Evolutionary conservation across 2,113 vertebrate genomes (phyloP), one percentile per base, ranked within the genome.

Genomic region (Ondatra zibethicus): DNA sequence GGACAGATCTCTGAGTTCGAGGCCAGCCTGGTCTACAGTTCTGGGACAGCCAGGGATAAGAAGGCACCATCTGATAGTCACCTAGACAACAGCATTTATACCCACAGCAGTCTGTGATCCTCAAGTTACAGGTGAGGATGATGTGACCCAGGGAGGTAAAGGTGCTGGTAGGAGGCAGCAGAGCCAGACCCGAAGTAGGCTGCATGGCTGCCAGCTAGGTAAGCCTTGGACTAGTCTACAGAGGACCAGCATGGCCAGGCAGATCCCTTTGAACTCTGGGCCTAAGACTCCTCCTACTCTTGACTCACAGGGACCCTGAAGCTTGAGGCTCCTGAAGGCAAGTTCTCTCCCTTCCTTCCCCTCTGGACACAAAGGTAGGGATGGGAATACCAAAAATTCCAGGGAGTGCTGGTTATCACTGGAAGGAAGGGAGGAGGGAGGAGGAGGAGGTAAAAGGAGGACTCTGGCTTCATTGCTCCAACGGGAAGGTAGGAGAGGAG

Each of bases 341-440:
- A 86, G 85, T 77, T 96, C 16, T 91, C 42, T 86, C 47, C 33
- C 63, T 94, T 1, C 0, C 96, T 97, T 97, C 97, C 95, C 8
- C 0, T 87, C 65, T 76, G 11, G 9, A 94, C 98, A 98, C 98
- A 98, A 98, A 98, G 95, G 97, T 98, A 98, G 96, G 96, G 97
- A 97, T 52, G 96, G 92, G 90, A 96, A 76, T 85, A 61, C 50
- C 50, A 50, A 63, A 36, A 81, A 47, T 90, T 88, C 66, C 87
- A 31, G 55, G 68, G 63, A 91, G 19, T 72, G 92, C 95, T 78
- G 86, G 82, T 84, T 96, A 96, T 95, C 96, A 61, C 77, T 33
- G 92, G 95, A 96, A 97, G 96, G 96, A 94, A 97, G 82, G 73
- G 92, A 92, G 80, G 47, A 42, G 29, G 52, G n/a, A 39, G 52